Base-by-base conservation (phyloP, 1,140 invertebrate species). In the Parasteatoda tepidariorum region DNA sequence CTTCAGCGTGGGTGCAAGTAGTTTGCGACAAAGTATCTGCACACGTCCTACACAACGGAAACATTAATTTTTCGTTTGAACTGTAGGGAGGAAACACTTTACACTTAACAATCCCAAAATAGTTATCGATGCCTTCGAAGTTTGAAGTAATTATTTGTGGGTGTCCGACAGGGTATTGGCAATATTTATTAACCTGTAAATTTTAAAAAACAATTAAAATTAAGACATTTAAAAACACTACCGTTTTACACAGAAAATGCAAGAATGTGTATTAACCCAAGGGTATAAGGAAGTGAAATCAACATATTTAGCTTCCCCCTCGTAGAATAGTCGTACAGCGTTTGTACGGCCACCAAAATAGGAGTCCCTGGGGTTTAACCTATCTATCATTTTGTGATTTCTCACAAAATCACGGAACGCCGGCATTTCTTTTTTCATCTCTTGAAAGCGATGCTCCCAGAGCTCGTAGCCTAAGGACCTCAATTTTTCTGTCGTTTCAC, bases 71-170 rank as follows among this genome's bases (percentile, higher is more conserved):
- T n/a, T 13, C 24, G 24, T 41, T 18, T n/a, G n/a, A 70, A 31
- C 67, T 70, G 34, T 15, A 7, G 4, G 67, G 67, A 11, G 67
- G 67, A 18, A 70, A 4, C n/a, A 70, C 67, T 22, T 13, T 70
- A 26, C 67, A 70, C 48, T 70, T 38, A 9, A 70, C 34, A n/a
- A 70, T n/a, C 3, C 67, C 67, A 48, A 70, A 70, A 48, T 70
- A 70, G 41, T 70, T 26, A 6, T 41, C 33, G 9, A 70, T 24
- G 5, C 24, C 31, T 6, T 26, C 67, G 26, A 70, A 70, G 6
- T 41, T 38, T 5, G 34, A 31, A 34, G 67, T 70, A 6, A 70
- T 70, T 70, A 70, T 48, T 5, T 38, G n/a, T 22, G 67, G 67
- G 24, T 70, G 34, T 41, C 67, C 67, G 3, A 70, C 34, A 22